A percentile compares a stretch with the other conserved stretches of the same genome.
Conservation (phyloP, 2,113 vertebrate genomes). For the Chionodraco myersi region DNA sequence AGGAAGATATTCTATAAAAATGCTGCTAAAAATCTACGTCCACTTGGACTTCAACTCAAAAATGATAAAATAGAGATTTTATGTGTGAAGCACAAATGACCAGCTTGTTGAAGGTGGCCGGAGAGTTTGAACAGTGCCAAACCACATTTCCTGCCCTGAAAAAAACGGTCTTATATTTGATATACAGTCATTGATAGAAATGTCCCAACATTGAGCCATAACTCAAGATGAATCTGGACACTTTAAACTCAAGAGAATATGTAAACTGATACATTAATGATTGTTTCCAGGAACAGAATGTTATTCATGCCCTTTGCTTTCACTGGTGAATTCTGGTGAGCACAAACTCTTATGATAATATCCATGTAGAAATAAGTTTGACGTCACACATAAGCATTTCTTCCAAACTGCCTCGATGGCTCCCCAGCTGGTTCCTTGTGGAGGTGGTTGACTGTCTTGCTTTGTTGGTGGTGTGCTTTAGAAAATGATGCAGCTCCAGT, state of each 20-base stretch:
- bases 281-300: not conserved
- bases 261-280: constrained; percentile 10
- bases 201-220: not conserved
- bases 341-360: not conserved
- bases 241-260: not conserved
- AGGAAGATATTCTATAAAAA: not conserved
- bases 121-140: constrained; percentile 51
- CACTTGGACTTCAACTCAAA: not conserved
- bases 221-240: not conserved
- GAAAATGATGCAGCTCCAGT: constrained; percentile 83
- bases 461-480: constrained; percentile 81
- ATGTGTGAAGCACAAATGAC: not conserved
- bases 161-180: constrained; percentile 46
- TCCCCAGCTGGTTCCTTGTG: constrained; percentile 54
- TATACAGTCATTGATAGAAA: constrained; percentile 31
- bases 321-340: constrained; percentile 1
- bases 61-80: not conserved
- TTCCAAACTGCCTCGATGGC: constrained; percentile 75
- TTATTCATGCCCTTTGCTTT: constrained; percentile 5
- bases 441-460: constrained; percentile 66
- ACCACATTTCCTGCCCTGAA: constrained; percentile 59
- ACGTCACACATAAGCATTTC: constrained; percentile 83
- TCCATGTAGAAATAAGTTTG: not conserved
- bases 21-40: not conserved
- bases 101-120: constrained; percentile 55